Evolutionary conservation across 2,113 vertebrate genomes (phyloP), one percentile per base, ranked within the genome.

Genomic region (Anoplopoma fimbria): DNA sequence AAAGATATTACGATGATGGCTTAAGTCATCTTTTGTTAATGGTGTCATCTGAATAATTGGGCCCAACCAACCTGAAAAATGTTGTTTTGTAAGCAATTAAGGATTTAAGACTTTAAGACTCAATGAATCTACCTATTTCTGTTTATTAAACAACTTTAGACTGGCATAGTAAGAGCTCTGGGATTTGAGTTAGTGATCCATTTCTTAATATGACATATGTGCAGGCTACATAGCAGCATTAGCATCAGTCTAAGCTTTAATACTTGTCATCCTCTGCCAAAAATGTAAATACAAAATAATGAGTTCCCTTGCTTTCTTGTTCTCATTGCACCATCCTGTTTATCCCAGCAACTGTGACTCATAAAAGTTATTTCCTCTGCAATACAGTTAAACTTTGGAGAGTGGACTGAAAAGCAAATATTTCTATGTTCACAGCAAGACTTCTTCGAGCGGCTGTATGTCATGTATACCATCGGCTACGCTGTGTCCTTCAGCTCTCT

Each of bases 381-480:
- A 0, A 81, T 23, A 34, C 27, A 61, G 31, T 47, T 55, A 45
- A 17, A 15, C 4, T 29, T n/a, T 8, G 6, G 25, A n/a, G 34
- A 57, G 2, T 14, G 19, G 0, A 67, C 49, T 77, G 53, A 78
- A 77, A 6, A n/a, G 3, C 4, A 21, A 29, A 61, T 63, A 0
- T 69, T 17, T 78, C 13, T 88, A 1, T 72, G 17, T 87, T 92
- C 77, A n/a, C 94, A 97, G 96, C 91, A 94, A 87, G 93, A 96
- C 21, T 97, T 97, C 93, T 98, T 98, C 79, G 96, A 97, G 75
- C 94, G 96, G 4, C 95, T 98, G 47, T 96, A 95, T 12, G 23
- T 97, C 83, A 96, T 98, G 95, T 98, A 97, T 45, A 98, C 97
- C 10, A 75, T 96, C 1, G 97, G 97, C 21, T 98, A 98, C 1